Conservation (phyloP, 2,888 invertebrate species). For the Sesia apiformis region DNA sequence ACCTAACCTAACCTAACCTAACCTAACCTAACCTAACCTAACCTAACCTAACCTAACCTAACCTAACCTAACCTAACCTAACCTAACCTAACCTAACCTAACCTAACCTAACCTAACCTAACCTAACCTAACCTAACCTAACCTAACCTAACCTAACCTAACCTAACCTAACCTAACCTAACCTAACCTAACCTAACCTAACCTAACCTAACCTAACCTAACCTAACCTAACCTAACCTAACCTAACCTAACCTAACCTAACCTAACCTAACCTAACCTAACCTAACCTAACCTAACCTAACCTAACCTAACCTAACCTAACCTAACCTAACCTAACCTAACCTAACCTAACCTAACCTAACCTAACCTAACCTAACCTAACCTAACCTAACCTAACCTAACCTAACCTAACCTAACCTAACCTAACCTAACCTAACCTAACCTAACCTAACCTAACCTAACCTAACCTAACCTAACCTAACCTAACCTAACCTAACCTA, state of each 20-base stretch:
- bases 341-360: constrained; percentile 11
- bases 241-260: constrained; percentile 13
- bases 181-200: constrained; percentile 10
- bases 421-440: constrained; percentile 12
- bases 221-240: constrained; percentile 12
- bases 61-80: constrained; percentile 9
- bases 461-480: constrained; percentile 10
- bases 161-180: constrained; percentile 11
- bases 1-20: constrained; percentile 9
- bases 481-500: constrained; percentile 10
- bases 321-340: constrained; percentile 10
- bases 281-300: constrained; percentile 12
- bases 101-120: constrained; percentile 10
- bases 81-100: constrained; percentile 10
- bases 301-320: constrained; percentile 12
- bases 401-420: constrained; percentile 9
- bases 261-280: constrained; percentile 11
- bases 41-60: constrained; percentile 9
- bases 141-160: constrained; percentile 7
- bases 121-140: constrained; percentile 6
- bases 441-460: constrained; percentile 11
- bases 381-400: constrained; percentile 7
- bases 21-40: constrained; percentile 9
- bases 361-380: constrained; percentile 11
- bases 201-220: constrained; percentile 10